phyloP scores from a whole-genome alignment of 2,888 invertebrate species.

The Apodemia hepburni region DNA sequence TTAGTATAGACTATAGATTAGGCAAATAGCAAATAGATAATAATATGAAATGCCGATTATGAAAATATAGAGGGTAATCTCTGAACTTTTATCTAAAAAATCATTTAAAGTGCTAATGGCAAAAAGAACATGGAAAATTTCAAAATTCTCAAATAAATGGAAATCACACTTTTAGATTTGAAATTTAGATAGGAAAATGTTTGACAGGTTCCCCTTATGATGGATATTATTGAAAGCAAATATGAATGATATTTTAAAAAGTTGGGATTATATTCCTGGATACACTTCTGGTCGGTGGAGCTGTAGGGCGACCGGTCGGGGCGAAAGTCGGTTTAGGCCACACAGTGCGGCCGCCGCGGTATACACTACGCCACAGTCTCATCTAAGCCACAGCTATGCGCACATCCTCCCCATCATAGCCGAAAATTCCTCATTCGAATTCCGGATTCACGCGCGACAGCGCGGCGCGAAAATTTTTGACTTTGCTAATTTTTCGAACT shows the following conservation, averaged over 20 bases:
- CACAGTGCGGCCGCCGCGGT: constrained; percentile 66
- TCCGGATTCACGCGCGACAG: constrained; percentile 52
- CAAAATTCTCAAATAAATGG: no score
- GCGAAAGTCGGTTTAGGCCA: constrained; percentile 73
- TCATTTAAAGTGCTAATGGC: no score
- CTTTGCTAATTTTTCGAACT: constrained; percentile 48
- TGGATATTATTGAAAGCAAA: background rate
- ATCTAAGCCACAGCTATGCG: constrained; percentile 78
- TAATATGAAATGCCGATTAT: no score
- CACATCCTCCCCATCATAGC: constrained; percentile 76
- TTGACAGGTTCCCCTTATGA: no score
- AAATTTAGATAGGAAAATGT: no score
- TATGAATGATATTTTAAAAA: constrained; percentile 40
- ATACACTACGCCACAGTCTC: constrained; percentile 71
- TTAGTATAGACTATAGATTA: no score
- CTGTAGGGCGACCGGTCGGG: constrained; percentile 78
- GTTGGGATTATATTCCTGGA: constrained; percentile 70
- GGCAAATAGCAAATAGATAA: no score
- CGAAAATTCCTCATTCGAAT: constrained; percentile 61
- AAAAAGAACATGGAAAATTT: no score
- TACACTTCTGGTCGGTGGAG: constrained; percentile 68
- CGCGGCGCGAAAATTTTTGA: constrained; percentile 57
- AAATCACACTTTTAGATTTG: no score
- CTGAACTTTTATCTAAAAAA: no score
- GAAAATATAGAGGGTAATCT: no score